Base-by-base conservation (phyloP, 2,797 vertebrate genomes). In the Leptoclinus maculatus region DNA sequence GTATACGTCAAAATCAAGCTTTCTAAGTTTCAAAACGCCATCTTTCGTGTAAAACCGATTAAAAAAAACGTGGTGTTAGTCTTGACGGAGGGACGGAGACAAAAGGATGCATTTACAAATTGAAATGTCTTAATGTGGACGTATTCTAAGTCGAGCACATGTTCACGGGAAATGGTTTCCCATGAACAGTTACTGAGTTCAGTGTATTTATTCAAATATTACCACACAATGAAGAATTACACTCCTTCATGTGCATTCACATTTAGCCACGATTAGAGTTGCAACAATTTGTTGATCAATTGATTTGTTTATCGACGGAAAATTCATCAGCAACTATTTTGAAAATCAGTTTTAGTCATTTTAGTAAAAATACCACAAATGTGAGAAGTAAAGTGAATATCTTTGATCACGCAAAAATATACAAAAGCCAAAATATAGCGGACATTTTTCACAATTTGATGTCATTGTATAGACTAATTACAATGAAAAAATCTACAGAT, bases 131-230 rank as follows among this genome's bases (percentile, higher is more conserved):
- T 23, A 53, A 68, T n/a, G 12, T 58, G 41, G 36, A 54, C 2
- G 6, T 45, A 5, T 34, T 27, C 2, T 34, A 7, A 43, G 43
- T 53, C 7, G 12, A 19, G 13, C 29, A 25, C 41, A 17, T 38
- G 59, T 17, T 73, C n/a, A 70, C 23, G 53, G 36, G 19, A 41
- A 45, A 67, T 36, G 3, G 49, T 68, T 49, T 57, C 45, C 60
- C 27, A 16, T 38, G 13, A 64, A 71, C n/a, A 49, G n/a, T 36
- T 17, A 32, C 10, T 39, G 38, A 64, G 29, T 39, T 11, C 14
- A 25, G 45, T 53, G 13, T 39, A 45, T 76, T 58, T 29, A 13
- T 45, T 25, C n/a, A 38, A 25, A 41, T 32, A 47, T 66, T 49
- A 21, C 5, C 29, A 47, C 27, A 36, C 3, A 47, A 23, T 51